Evolutionary conservation across 2,113 vertebrate genomes (phyloP).

Genomic region (Alligator mississippiensis): DNA sequence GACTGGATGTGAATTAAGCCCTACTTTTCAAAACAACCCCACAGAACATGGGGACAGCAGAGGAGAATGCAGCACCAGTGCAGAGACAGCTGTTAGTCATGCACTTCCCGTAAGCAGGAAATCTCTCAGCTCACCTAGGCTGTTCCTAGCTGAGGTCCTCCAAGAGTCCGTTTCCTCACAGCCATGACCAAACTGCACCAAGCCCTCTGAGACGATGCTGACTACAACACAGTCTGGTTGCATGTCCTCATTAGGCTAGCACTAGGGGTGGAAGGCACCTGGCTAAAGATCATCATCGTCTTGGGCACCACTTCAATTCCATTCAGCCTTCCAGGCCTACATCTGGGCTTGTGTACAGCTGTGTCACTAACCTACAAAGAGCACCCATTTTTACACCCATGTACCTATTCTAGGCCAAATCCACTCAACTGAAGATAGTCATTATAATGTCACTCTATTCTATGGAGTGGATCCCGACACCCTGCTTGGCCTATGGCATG

Average conservation of each 20-base stretch:
- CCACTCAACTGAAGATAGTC: not conserved
- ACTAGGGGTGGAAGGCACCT: accelerated
- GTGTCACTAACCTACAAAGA: too few relatives aligned
- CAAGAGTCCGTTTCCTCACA: not conserved
- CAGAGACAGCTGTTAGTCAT: not conserved
- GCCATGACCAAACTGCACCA: not conserved
- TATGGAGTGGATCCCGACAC: too few relatives aligned
- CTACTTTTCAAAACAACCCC: not conserved
- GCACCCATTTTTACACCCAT: too few relatives aligned
- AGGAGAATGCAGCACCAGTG: not conserved
- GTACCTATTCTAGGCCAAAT: too few relatives aligned
- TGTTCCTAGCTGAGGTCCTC: not conserved
- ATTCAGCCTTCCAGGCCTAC: not conserved
- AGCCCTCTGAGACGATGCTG: not conserved
- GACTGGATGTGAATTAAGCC: accelerated
- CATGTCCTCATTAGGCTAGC: accelerated
- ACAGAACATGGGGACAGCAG: not conserved
- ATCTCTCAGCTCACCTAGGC: not conserved
- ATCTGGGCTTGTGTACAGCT: too few relatives aligned
- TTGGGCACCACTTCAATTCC: not conserved
- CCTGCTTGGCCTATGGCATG: accelerated
- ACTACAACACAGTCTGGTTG: accelerated
- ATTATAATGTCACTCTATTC: not conserved
- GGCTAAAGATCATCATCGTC: not conserved
- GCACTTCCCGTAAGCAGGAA: not conserved